Conservation (phyloP, 2,888 invertebrate species). For the Galerucella pusilla region DNA sequence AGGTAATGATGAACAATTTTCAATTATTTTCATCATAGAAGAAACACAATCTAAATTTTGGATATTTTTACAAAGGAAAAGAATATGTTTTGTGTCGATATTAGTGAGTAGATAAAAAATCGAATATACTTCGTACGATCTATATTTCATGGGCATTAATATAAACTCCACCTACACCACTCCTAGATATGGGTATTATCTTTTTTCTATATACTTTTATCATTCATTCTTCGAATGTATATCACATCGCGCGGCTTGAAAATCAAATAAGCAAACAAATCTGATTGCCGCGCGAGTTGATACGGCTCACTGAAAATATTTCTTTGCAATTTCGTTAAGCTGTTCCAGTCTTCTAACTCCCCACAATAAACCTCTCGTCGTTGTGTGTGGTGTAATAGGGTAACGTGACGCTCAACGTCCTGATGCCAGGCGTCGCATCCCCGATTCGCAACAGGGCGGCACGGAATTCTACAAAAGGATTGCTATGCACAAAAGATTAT, state of each 20-base stretch:
- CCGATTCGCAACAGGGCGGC: constrained; percentile 19
- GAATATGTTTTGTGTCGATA: too few species aligned
- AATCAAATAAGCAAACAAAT: constrained; percentile 48
- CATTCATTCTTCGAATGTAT: not conserved
- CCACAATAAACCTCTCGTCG: constrained; percentile 47
- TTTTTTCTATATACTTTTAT: too few species aligned
- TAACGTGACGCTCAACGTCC: constrained; percentile 37
- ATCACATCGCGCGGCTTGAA: constrained; percentile 31
- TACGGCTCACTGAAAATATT: constrained; percentile 49
- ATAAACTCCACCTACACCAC: not conserved
- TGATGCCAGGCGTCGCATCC: constrained; percentile 44
- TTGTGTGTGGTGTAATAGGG: constrained; percentile 16
- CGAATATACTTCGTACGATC: too few species aligned
- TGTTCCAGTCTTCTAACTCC: constrained; percentile 52
- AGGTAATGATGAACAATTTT: too few species aligned
- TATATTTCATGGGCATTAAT: too few species aligned
- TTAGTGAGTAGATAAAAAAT: too few species aligned
- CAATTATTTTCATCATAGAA: too few species aligned
- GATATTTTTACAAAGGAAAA: too few species aligned
- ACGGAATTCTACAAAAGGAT: constrained; percentile 61
- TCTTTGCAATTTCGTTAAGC: constrained; percentile 54
- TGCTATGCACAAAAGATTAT: constrained; percentile 64
- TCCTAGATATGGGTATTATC: not conserved
- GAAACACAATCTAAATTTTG: too few species aligned
- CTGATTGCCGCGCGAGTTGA: constrained; percentile 37